A percentile compares a stretch with the other conserved stretches of the same genome.
Conservation (phyloP, 2,888 invertebrate genomes). For the Leptopilina myrica region DNA sequence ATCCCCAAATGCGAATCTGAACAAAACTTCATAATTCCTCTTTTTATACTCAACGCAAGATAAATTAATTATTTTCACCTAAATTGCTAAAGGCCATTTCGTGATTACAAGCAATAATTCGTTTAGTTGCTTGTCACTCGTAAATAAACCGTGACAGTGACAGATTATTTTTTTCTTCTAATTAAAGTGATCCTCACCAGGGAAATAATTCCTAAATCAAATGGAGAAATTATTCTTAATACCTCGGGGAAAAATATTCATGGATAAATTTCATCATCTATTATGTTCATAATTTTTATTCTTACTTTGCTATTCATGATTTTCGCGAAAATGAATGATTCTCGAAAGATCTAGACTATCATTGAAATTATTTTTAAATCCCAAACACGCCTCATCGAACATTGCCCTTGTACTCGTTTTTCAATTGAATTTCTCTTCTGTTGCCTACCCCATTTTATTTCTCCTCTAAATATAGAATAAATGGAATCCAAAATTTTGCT, state of each 20-base stretch:
- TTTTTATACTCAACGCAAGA: neutral
- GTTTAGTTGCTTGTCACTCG: constrained; percentile 4
- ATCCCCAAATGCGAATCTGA: neutral
- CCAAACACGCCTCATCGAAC: neutral
- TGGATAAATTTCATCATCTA: too few species aligned
- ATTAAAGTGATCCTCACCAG: constrained; percentile 16
- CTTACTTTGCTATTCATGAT: constrained; percentile 8
- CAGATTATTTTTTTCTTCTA: neutral
- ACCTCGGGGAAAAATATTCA: too few species aligned
- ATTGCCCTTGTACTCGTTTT: constrained; percentile 25
- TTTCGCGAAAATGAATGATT: constrained; percentile 27
- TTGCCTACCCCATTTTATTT: neutral
- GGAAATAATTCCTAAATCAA: constrained; percentile 50
- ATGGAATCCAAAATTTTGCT: constrained; percentile 7
- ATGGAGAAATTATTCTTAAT: constrained; percentile 34
- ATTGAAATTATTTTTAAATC: constrained; percentile 33
- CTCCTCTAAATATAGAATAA: constrained; percentile 23
- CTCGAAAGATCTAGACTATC: constrained; percentile 18
- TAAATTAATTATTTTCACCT: neutral
- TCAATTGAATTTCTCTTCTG: constrained; percentile 9
- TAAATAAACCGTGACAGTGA: constrained; percentile 8
- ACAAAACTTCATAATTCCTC: too few species aligned
- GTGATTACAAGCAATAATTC: constrained; percentile 32
- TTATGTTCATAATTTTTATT: too few species aligned
- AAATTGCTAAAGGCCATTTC: neutral